Evolutionary conservation across 1,140 invertebrate species (phyloP).

Genomic region (Bombus sylvicola): DNA sequence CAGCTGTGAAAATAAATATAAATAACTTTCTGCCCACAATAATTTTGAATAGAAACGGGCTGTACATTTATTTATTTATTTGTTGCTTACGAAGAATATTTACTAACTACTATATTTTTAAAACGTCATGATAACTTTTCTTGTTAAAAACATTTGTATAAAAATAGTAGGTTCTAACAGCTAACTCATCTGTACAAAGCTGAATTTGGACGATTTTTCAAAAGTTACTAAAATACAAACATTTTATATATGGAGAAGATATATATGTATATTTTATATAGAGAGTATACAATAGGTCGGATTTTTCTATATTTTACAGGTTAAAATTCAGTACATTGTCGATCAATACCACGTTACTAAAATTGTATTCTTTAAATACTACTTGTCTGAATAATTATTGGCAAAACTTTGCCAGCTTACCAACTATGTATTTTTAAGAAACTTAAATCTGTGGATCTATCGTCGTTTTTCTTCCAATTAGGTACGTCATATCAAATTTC

Average conservation of each 20-base stretch:
- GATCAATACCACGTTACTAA: background rate
- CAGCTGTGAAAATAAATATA: constrained; percentile 2
- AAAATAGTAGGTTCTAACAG: background rate
- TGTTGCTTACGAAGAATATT: background rate
- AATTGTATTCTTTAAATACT: background rate
- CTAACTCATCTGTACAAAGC: background rate
- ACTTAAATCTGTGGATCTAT: too few species aligned
- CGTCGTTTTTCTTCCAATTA: too few species aligned
- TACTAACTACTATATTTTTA: background rate
- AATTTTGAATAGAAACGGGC: background rate
- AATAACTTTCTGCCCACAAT: background rate
- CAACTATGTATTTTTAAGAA: too few species aligned
- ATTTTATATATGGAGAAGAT: background rate
- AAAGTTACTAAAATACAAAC: background rate
- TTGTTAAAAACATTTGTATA: background rate
- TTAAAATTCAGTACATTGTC: background rate
- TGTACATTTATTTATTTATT: background rate
- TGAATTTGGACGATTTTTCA: background rate
- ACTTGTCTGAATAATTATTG: background rate
- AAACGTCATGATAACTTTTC: background rate
- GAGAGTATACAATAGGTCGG: too few species aligned
- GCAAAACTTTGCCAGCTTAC: too few species aligned
- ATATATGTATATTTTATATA: too few species aligned
- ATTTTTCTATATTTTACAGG: background rate
- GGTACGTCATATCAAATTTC: too few species aligned